phyloP scores from a whole-genome alignment of 2,113 vertebrate species.

The Chloroceryle aenea region DNA sequence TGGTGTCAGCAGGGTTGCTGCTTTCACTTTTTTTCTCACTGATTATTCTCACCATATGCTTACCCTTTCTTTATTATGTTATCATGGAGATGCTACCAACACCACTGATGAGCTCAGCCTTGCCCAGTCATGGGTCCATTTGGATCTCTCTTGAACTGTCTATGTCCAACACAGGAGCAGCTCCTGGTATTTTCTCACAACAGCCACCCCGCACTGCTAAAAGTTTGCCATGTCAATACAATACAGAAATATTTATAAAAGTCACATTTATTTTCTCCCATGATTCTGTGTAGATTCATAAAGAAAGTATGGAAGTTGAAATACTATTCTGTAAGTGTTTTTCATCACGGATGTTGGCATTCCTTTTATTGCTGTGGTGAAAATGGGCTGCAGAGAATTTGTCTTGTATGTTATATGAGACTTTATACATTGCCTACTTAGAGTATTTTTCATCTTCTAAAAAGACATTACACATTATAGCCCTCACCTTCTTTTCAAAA shows the following conservation, averaged over 20 bases:
- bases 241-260: neutral
- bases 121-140: neutral
- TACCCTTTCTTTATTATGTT: neutral
- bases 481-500: neutral
- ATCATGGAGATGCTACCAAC: neutral
- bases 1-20: neutral
- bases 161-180: rapidly evolving
- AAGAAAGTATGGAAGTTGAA: conserved; percentile 27
- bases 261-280: neutral
- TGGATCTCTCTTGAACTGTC: neutral
- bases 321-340: neutral
- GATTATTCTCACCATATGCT: neutral
- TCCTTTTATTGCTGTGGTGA: conserved; percentile 33
- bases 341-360: conserved; percentile 16
- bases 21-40: neutral
- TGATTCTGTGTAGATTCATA: conserved; percentile 12
- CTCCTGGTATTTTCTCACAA: neutral
- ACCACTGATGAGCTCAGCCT: neutral
- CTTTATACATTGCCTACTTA: neutral
- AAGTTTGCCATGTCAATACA: neutral
- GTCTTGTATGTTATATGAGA: neutral
- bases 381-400: conserved; percentile 10
- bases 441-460: neutral
- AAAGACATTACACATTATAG: neutral
- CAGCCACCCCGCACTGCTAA: neutral